Evolutionary conservation across 1,140 invertebrate species (phyloP), one percentile per base, ranked within the genome.

Genomic region (Cardiocondyla obscurior): DNA sequence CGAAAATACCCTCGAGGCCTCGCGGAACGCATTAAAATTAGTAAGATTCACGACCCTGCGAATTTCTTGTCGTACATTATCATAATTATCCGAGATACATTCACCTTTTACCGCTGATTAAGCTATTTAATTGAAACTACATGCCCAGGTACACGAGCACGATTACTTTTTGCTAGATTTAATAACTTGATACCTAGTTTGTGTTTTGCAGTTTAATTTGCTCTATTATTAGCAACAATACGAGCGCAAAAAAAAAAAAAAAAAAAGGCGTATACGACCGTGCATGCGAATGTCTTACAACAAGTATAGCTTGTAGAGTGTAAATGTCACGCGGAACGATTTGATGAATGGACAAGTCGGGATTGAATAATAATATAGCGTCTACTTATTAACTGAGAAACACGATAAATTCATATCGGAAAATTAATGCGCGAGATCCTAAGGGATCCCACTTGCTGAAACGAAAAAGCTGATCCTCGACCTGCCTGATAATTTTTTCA

Each of bases 171-270:
- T 53, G 16, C 46, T 70, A n/a, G n/a, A 69, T 33, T 33, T 70
- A 51, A 70, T 70, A 51, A 53, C 6, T 62, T 62, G 22, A 62
- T 62, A 62, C 19, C 5, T 22, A 22, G 33, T 33, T 22, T 51
- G 25, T 33, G n/a, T 19, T 70, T 12, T 70, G 8, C 30, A 5
- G 33, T 12, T 36, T 39, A 19, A 53, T 53, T 53, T 53, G 12
- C 46, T 53, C 14, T 70, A 51, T 70, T 53, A 51, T 70, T 70
- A 53, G n/a, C 6, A 70, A 70, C 30, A 51, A 53, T 70, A 16
- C 19, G 22, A 36, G 19, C 19, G 30, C 19, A 19, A 22, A 19
- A 33, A 49, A 10, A 2, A 0, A 51, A 28, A 28, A 16, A 51
- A 51, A 51, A 51, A 67, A 65, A 67, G 19, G 28, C 8, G 6